A percentile compares a stretch with the other conserved stretches of the same genome.
Evolutionary conservation across 2,888 invertebrate species (phyloP).

Genomic region (Prenolepis imparis): DNA sequence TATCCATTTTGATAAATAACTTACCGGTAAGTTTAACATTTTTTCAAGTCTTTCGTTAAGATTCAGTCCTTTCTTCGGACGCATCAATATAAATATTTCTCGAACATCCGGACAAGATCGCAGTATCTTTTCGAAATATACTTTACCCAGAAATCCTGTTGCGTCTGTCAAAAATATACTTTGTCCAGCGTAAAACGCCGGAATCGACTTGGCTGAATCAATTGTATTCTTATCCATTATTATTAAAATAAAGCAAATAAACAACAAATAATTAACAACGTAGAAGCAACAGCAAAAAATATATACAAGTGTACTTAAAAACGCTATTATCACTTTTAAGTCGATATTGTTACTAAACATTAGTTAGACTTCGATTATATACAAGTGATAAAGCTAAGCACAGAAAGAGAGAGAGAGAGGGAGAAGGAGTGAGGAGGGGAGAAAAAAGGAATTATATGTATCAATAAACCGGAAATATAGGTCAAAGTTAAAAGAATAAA

Average conservation of each 20-base stretch:
- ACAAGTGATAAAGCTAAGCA: no score
- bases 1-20: not conserved
- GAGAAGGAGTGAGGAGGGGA: no score
- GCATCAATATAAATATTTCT: constrained; percentile 92
- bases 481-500: no score
- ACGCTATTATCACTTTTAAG: no score
- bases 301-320: no score
- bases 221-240: not conserved
- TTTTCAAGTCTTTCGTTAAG: constrained; percentile 80
- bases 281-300: no score
- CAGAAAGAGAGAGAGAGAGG: no score
- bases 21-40: constrained; percentile 87
- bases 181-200: constrained; percentile 89
- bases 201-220: not conserved
- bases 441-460: no score
- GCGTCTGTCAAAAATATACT: constrained; percentile 95
- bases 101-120: constrained; percentile 92
- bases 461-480: no score
- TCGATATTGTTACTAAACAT: no score
- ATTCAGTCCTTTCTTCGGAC: constrained; percentile 90
- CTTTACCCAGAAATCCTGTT: constrained; percentile 96
- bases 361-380: no score
- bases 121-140: constrained; percentile 94
- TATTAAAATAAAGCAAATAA: not conserved
- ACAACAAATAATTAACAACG: no score